A percentile compares a stretch with the other conserved stretches of the same genome.
These are phyloP conservation scores for Dendrocincla fuliginosa DNA, from an alignment of 2,797 vertebrate species.

Conservation along the genomic window DNA sequence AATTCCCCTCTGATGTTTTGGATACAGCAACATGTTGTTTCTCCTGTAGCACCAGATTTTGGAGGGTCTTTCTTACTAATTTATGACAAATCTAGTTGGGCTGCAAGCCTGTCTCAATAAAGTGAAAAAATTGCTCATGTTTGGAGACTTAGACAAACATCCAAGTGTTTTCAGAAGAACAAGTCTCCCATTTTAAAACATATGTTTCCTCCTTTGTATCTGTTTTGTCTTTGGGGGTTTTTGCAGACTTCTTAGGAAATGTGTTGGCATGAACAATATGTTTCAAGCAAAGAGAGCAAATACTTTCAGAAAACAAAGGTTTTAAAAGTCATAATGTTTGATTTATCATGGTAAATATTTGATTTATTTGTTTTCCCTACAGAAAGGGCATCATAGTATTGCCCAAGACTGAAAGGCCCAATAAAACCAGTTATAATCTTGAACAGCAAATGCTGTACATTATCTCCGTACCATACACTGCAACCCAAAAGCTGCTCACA, in stretches of 20 bases:
- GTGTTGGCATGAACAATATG: background rate
- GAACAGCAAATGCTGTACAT: background rate
- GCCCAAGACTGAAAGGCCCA: background rate
- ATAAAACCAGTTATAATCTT: background rate
- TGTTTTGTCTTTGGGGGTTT: background rate
- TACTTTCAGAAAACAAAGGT: background rate
- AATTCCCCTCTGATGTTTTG: slow-evolving; percentile 37
- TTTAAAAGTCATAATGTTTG: background rate
- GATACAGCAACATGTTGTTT: background rate
- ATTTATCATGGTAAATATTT: background rate
- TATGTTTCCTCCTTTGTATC: slow-evolving; percentile 16
- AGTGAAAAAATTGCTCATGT: background rate
- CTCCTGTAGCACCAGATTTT: slow-evolving; percentile 1
- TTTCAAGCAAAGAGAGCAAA: slow-evolving; percentile 20
- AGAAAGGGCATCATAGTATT: background rate
- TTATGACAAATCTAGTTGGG: background rate
- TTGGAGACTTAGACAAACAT: background rate
- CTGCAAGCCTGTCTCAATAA: background rate
- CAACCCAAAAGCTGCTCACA: background rate
- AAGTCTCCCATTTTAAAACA: background rate
- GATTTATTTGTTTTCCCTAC: background rate
- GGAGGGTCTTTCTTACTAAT: background rate
- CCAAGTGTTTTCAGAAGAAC: background rate
- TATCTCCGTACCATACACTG: background rate
- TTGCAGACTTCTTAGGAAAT: background rate